Conservation (phyloP, 2,888 invertebrate species). For the Athalia cordata region DNA sequence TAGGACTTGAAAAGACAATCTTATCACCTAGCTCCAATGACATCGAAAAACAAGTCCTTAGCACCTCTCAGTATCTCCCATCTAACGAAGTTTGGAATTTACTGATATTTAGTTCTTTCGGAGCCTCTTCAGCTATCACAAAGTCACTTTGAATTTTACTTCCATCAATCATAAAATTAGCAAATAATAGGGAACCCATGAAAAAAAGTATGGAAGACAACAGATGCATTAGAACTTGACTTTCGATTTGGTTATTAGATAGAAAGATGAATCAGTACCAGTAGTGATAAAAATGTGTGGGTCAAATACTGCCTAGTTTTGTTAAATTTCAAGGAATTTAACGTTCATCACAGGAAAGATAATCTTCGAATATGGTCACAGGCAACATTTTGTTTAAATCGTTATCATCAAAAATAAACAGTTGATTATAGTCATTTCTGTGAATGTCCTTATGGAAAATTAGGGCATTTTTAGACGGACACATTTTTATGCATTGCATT, state of each 20-base stretch:
- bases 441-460: neutral
- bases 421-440: too few species aligned
- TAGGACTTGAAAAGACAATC: too few species aligned
- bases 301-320: neutral
- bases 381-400: too few species aligned
- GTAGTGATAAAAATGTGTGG: constrained; percentile 12
- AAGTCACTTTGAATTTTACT: too few species aligned
- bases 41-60: too few species aligned
- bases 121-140: too few species aligned
- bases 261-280: neutral
- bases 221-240: neutral
- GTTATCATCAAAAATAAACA: neutral
- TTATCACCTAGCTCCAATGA: too few species aligned
- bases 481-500: neutral
- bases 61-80: too few species aligned
- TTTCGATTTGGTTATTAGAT: neutral
- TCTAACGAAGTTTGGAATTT: too few species aligned
- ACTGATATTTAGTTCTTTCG: too few species aligned
- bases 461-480: constrained; percentile 1
- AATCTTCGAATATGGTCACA: neutral
- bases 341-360: neutral
- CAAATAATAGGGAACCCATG: too few species aligned
- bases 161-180: too few species aligned
- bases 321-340: neutral
- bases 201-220: neutral